Evolutionary conservation across 2,113 vertebrate species (phyloP).

Genomic region (Sinocyclocheilus anshuiensis): DNA sequence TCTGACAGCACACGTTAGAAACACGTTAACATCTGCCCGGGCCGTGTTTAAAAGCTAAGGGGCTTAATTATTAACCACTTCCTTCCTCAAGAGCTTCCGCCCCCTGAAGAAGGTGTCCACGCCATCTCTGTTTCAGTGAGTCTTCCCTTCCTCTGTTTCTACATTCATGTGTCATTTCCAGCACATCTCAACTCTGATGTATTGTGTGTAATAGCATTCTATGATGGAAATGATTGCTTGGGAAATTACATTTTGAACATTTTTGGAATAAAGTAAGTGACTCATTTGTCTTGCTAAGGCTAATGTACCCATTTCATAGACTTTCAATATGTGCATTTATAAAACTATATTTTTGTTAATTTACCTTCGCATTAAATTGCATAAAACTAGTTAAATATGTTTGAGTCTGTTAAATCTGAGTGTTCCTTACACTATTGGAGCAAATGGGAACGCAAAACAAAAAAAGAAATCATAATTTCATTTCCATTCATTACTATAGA

Average conservation of each 20-base stretch:
- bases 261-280: background rate
- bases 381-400: too few relatives aligned
- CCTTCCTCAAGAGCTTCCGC: constrained; percentile 50
- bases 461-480: too few relatives aligned
- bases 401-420: too few relatives aligned
- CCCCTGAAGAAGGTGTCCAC: background rate
- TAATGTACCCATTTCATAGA: too few relatives aligned
- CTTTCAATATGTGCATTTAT: too few relatives aligned
- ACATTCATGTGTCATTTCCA: background rate
- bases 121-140: background rate
- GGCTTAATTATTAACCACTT: constrained; percentile 69
- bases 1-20: constrained; percentile 17
- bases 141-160: background rate
- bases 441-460: too few relatives aligned
- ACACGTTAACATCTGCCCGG: constrained; percentile 30
- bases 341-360: too few relatives aligned
- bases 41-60: constrained; percentile 22
- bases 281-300: too few relatives aligned
- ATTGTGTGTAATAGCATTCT: too few relatives aligned
- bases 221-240: background rate
- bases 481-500: too few relatives aligned
- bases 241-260: background rate
- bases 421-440: too few relatives aligned
- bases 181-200: background rate
- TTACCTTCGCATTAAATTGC: too few relatives aligned